Conservation (phyloP, 2,888 invertebrate species). For the Archips crataeganus region DNA sequence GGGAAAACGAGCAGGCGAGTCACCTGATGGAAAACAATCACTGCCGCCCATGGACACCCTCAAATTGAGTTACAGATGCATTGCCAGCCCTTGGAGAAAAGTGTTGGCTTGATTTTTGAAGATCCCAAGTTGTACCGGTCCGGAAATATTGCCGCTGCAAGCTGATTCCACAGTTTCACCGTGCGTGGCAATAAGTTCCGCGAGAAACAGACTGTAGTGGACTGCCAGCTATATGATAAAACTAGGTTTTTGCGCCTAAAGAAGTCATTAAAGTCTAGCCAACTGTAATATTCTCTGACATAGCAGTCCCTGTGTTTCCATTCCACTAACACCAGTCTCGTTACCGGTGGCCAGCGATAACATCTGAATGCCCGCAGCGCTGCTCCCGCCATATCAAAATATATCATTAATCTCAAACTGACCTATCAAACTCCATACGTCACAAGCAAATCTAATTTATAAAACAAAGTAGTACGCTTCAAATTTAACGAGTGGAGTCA, state of each 20-base stretch:
- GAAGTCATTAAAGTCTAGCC: conserved; percentile 20
- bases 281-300: conserved; percentile 35
- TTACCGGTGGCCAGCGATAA: conserved; percentile 74
- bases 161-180: too few relatives aligned
- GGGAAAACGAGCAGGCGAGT: too few relatives aligned
- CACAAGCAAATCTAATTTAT: conserved; percentile 45
- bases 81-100: too few relatives aligned
- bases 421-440: conserved; percentile 44
- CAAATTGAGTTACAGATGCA: too few relatives aligned
- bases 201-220: too few relatives aligned
- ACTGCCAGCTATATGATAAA: neutral
- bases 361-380: conserved; percentile 67
- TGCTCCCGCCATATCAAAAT: conserved; percentile 64
- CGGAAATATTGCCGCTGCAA: too few relatives aligned
- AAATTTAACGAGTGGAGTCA: neutral
- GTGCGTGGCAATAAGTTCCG: too few relatives aligned
- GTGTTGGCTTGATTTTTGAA: too few relatives aligned
- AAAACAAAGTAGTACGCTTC: conserved; percentile 23
- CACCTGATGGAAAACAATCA: too few relatives aligned
- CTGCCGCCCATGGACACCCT: too few relatives aligned
- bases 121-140: too few relatives aligned
- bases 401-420: conserved; percentile 56
- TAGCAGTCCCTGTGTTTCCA: conserved; percentile 64
- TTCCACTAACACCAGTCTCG: conserved; percentile 73
- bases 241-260: neutral